A percentile compares a stretch with the other conserved stretches of the same genome.
These are phyloP conservation scores for Holothuria scabra DNA, from an alignment of 53 echinoderm and acorn worm genomes.

Conservation along the genomic window DNA sequence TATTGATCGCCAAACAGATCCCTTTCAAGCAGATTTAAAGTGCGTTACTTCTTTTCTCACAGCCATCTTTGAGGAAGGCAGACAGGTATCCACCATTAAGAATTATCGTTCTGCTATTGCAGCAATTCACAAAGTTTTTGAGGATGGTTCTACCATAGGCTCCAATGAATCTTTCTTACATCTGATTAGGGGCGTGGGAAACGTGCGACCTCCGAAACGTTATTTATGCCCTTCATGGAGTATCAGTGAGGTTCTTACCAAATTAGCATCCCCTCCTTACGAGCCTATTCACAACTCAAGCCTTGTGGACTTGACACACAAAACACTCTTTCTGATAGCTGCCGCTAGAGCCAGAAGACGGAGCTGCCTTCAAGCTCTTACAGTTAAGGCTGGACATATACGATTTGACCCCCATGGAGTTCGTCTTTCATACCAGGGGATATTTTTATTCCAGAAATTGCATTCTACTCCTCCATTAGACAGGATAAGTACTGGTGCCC, in stretches of 20 bases:
- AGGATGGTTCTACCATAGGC: not conserved
- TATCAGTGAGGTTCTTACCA: not conserved
- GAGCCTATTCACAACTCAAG: too few species aligned
- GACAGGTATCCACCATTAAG: not conserved
- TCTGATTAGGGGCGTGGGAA: too few species aligned
- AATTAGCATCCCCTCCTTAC: too few species aligned
- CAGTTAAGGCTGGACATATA: conserved; percentile 48
- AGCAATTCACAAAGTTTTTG: not conserved
- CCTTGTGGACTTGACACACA: conserved; percentile 5
- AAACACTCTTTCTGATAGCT: conserved; percentile 31
- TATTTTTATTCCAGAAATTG: conserved; percentile 40
- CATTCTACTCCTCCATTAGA: not conserved
- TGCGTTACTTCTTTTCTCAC: not conserved
- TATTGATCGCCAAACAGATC: too few species aligned
- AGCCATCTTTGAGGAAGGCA: not conserved
- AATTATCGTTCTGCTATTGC: not conserved
- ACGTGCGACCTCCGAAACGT: not conserved
- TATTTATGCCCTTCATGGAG: not conserved
- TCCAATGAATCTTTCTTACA: not conserved
- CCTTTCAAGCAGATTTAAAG: not conserved
- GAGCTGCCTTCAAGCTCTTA: conserved; percentile 51
- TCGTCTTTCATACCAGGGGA: conserved; percentile 28
- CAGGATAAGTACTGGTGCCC: not conserved
- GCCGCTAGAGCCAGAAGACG: conserved; percentile 32
- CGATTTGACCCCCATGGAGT: conserved; percentile 42